Evolutionary conservation across 1,140 invertebrate genomes (phyloP), one percentile per base, ranked within the genome.

Genomic region (Trachymyrmex cornetzi): DNA sequence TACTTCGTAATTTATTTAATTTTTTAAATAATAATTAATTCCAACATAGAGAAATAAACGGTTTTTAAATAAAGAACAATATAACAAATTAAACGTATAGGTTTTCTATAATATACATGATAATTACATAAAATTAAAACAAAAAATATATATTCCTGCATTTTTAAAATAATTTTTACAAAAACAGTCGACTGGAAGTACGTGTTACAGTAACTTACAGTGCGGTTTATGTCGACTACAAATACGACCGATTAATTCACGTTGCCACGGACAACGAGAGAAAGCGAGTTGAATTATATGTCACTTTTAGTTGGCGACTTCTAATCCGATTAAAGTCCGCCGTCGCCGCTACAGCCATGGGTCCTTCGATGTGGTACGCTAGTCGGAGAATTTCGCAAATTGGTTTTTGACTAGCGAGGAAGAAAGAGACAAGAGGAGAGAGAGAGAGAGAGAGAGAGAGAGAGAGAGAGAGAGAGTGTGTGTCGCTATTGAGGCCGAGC

Each of bases 261-360:
- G 66, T 89, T 87, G 77, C 85, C 71, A 27, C 0, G 5, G 59
- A 86, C 34, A 87, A 90, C 88, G 30, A 1, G n/a, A 61, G 44
- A 69, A 77, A 82, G 48, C 64, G 30, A 79, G 53, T 66, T 77
- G 63, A 79, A 89, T 90, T 90, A 89, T 74, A 84, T 59, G 77
- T 48, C 66, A 87, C 77, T 89, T 84, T 90, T 87, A 81, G 75
- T 90, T 89, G n/a, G 50, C 77, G 77, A 90, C 79, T 87, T 89
- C 81, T 86, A 79, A 89, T 61, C 59, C 64, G 72, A 79, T 89
- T 87, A 90, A 89, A 84, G 57, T 59, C n/a, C 5, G 12, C 38
- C 63, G 53, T 22, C 12, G 44, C 22, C 27, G 2, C 24, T 24
- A n/a, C 7, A 5, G 64, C 7, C 6, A 4, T 3, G 11, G 44